Conservation (phyloP, 2,797 vertebrate genomes). For the Sebastes itinus region DNA sequence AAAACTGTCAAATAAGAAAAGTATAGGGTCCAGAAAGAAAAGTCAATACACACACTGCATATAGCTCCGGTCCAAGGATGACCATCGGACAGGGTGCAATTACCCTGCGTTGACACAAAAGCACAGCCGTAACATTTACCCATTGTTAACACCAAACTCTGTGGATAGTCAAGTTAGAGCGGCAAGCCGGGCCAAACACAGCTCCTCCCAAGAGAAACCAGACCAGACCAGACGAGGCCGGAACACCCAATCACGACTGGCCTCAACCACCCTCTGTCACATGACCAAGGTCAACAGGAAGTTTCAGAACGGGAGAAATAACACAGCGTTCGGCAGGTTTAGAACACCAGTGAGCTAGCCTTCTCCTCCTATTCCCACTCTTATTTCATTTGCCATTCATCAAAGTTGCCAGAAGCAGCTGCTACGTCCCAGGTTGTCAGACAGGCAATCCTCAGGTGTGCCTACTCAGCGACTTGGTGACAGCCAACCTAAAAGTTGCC, state of each 20-base stretch:
- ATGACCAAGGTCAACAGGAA: slow-evolving; percentile 73
- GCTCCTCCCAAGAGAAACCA: slow-evolving; percentile 53
- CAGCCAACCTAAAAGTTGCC: slow-evolving; percentile 31
- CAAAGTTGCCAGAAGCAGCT: slow-evolving; percentile 55
- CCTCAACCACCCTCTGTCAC: slow-evolving; percentile 59
- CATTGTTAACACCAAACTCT: slow-evolving; percentile 69
- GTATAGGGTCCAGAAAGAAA: slow-evolving; percentile 27
- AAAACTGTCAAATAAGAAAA: slow-evolving; percentile 53
- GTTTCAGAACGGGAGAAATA: slow-evolving; percentile 51
- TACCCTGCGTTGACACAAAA: slow-evolving; percentile 54
- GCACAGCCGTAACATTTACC: slow-evolving; percentile 52
- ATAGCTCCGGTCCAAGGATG: slow-evolving; percentile 55
- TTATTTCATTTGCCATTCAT: slow-evolving; percentile 61
- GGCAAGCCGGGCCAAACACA: slow-evolving; percentile 34
- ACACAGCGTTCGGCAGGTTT: slow-evolving; percentile 37
- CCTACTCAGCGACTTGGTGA: slow-evolving; percentile 60
- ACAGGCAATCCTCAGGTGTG: slow-evolving; percentile 66
- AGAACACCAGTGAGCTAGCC: slow-evolving; percentile 28
- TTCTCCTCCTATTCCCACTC: slow-evolving; percentile 51
- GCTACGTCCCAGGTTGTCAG: slow-evolving; percentile 25
- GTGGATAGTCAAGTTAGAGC: slow-evolving; percentile 39
- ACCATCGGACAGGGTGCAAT: slow-evolving; percentile 63
- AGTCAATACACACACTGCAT: slow-evolving; percentile 51
- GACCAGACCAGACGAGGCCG: slow-evolving; percentile 55
- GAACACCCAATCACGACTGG: slow-evolving; percentile 52